Base-by-base conservation (phyloP, 1,140 invertebrate genomes). In the Dolichoris vasculosae region DNA sequence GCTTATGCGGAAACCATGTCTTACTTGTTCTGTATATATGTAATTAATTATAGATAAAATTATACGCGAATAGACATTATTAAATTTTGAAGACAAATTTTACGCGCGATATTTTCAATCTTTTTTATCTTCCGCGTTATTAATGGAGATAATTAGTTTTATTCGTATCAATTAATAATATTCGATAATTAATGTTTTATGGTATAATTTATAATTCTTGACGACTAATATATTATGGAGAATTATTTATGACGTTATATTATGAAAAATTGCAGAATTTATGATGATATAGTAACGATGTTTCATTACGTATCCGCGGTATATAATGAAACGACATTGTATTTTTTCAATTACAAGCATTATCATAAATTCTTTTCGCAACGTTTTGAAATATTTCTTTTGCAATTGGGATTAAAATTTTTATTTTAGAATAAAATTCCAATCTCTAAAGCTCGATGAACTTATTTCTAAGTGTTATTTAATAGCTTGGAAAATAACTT, bases 261-360 rank as follows among this genome's bases (percentile, higher is more conserved):
- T 51, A 30, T 51, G 40, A 51, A 32, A 75, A 76, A 76, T 35
- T 76, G 43, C 30, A 32, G 15, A 75, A 48, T 0, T 6, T 0
- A 46, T 23, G 8, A 35, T 51, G 17, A 40, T 23, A 71, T 71
- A 43, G 32, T 6, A 30, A 51, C 9, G 75, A 76, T 43, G 17
- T 8, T 76, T 76, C 8, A 51, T 76, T 79, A 64, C 40, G 43
- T 40, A 40, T 9, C 32, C 13, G 11, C 63, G 75, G 38, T 75
- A n/a, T 83, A 17, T n/a, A 82, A n/a, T 59, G 40, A 0, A n/a
- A 32, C 15, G 43, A 76, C 46, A 76, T 76, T 51, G 43, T 35
- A 76, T 2, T 48, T 51, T 76, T 46, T 51, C 9, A 76, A 51
- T 76, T 76, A 23, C 35, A 76, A 8, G 13, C 17, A 76, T 35